Percentiles rank a stretch among this genome's conserved stretches.
Evolutionary conservation across 2,797 vertebrate genomes (phyloP).

Genomic region (Remorina albescens): DNA sequence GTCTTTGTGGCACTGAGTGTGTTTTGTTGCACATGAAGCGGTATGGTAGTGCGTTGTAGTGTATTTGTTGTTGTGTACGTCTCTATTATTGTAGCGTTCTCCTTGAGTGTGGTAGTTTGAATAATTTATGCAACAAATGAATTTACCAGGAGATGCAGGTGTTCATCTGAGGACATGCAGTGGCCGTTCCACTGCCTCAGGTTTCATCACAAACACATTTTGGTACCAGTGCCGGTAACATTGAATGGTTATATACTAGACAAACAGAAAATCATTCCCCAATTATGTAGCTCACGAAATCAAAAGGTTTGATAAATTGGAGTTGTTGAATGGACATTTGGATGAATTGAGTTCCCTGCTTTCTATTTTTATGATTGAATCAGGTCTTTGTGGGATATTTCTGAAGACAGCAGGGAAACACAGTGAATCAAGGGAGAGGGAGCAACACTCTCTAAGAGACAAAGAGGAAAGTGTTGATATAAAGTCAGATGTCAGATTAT

Average conservation of each 20-base stretch:
- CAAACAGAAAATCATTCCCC: background rate
- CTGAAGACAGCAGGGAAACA: background rate
- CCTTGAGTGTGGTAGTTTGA: constrained; percentile 53
- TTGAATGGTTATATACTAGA: background rate
- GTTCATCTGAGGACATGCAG: constrained; percentile 61
- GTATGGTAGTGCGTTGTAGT: constrained; percentile 9
- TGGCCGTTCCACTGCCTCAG: constrained; percentile 48
- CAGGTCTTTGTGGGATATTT: background rate
- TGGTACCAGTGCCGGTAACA: constrained; percentile 9
- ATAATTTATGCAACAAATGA: constrained; percentile 78
- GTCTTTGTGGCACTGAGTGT: background rate
- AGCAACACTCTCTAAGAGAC: background rate
- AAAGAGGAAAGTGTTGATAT: background rate
- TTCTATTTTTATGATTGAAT: constrained; percentile 2
- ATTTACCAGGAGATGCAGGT: constrained; percentile 70
- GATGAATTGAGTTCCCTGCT: constrained; percentile 20
- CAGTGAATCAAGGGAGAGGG: background rate
- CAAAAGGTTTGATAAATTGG: constrained; percentile 8
- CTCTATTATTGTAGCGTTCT: constrained; percentile 40
- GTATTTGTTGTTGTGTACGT: constrained; percentile 37
- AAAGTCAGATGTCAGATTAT: background rate
- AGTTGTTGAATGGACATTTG: background rate
- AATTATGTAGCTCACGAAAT: constrained; percentile 1
- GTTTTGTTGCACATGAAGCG: background rate
- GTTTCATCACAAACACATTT: constrained; percentile 64